Percentiles rank a stretch among this genome's conserved stretches.
phyloP scores from a whole-genome alignment of 2,888 invertebrate genomes.

The Oxystoma pomonae region DNA sequence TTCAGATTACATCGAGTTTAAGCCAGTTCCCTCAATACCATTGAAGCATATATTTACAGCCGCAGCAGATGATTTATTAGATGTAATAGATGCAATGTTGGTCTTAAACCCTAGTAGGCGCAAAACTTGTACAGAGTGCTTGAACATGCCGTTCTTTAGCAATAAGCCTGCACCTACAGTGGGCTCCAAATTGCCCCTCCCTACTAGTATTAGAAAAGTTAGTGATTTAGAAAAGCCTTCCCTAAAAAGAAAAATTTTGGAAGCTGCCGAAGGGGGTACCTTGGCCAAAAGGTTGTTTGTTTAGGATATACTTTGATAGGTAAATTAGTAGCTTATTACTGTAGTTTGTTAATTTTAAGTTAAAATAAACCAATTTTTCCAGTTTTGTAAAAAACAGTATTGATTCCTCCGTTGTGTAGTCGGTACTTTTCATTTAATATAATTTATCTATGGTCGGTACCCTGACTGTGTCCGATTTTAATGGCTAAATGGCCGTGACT shows the following conservation, averaged over 20 bases:
- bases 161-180: constrained; percentile 86
- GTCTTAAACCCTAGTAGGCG: constrained; percentile 79
- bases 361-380: too few relatives aligned
- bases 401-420: too few relatives aligned
- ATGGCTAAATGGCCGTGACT: too few relatives aligned
- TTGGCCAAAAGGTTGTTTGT: constrained; percentile 66
- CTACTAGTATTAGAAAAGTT: constrained; percentile 57
- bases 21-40: constrained; percentile 77
- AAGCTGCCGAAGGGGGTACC: constrained; percentile 65
- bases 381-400: too few relatives aligned
- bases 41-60: constrained; percentile 93
- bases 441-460: too few relatives aligned
- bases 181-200: constrained; percentile 79
- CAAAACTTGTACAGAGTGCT: constrained; percentile 76
- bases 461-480: too few relatives aligned
- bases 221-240: constrained; percentile 63
- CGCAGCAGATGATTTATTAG: constrained; percentile 85
- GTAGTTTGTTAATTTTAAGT: too few relatives aligned
- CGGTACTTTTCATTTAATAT: too few relatives aligned
- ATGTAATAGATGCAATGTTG: constrained; percentile 72
- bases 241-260: constrained; percentile 72
- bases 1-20: constrained; percentile 92
- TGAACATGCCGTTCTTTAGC: constrained; percentile 87
- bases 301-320: too few relatives aligned
- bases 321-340: too few relatives aligned